Conservation (phyloP, 2,113 vertebrate genomes). For the Tapirus terrestris region DNA sequence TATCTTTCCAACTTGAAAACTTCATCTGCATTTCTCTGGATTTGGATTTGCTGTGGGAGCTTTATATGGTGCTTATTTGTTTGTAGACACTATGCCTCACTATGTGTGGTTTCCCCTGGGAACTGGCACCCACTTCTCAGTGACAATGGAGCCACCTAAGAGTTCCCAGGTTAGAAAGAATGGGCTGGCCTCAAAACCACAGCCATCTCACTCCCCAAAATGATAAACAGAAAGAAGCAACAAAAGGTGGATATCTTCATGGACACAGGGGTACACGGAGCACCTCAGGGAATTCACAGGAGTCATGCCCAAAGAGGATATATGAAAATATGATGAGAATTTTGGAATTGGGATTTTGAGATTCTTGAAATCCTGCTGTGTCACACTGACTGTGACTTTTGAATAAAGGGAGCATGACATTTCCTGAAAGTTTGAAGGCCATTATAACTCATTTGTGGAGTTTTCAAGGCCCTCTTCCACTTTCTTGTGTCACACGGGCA, state of each 20-base stretch:
- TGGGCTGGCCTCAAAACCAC: background rate
- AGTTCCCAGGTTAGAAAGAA: background rate
- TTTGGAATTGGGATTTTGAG: background rate
- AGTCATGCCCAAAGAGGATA: background rate
- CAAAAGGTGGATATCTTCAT: background rate
- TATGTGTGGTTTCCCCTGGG: background rate
- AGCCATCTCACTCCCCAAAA: background rate
- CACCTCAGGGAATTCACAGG: background rate
- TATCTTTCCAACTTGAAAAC: background rate
- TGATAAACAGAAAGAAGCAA: background rate
- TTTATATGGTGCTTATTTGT: background rate
- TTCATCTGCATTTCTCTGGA: background rate
- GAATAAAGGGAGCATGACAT: background rate
- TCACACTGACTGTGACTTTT: background rate
- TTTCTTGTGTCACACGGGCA: background rate
- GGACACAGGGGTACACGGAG: background rate
- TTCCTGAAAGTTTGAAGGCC: background rate
- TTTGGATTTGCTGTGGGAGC: background rate
- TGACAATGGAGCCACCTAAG: background rate
- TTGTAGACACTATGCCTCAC: no score
- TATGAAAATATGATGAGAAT: background rate
- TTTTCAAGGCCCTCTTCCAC: background rate
- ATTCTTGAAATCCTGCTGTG: background rate
- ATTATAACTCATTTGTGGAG: background rate
- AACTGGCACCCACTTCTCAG: background rate